These are phyloP conservation scores for Triops longicaudatus DNA, from an alignment of 1,140 invertebrate genomes.

Conservation along the genomic window DNA sequence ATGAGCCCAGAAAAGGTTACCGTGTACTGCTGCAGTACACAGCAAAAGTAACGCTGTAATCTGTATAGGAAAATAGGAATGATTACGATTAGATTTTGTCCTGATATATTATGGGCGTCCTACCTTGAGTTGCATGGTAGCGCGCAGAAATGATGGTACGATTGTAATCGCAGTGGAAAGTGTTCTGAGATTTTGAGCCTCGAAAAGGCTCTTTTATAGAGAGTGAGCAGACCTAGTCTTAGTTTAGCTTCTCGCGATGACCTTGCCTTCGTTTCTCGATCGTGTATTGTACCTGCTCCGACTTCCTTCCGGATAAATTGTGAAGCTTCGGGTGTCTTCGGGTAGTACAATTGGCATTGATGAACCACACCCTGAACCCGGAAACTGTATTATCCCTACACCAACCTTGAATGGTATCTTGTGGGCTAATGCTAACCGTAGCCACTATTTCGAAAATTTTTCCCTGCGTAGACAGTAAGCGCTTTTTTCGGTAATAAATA, in stretches of 20 bases:
- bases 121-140: slow-evolving; percentile 11
- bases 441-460: too few species aligned
- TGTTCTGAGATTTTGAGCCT: not conserved
- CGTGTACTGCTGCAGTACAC: not conserved
- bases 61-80: not conserved
- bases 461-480: too few species aligned
- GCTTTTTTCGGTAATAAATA: too few species aligned
- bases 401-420: not conserved
- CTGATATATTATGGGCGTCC: not conserved
- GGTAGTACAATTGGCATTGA: not conserved
- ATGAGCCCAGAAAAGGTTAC: not conserved
- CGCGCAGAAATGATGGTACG: not conserved
- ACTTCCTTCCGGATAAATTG: not conserved
- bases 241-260: not conserved
- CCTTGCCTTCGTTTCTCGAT: not conserved
- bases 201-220: not conserved
- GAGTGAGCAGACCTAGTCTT: not conserved
- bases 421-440: too few species aligned
- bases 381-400: not conserved
- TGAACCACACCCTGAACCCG: not conserved
- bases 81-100: not conserved
- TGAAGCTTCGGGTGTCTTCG: not conserved
- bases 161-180: not conserved
- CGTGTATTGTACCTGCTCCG: not conserved
- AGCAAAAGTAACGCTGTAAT: not conserved